A percentile compares a stretch with the other conserved stretches of the same genome.
phyloP scores from a whole-genome alignment of 2,797 vertebrate species.

The Pagetopsis macropterus region DNA sequence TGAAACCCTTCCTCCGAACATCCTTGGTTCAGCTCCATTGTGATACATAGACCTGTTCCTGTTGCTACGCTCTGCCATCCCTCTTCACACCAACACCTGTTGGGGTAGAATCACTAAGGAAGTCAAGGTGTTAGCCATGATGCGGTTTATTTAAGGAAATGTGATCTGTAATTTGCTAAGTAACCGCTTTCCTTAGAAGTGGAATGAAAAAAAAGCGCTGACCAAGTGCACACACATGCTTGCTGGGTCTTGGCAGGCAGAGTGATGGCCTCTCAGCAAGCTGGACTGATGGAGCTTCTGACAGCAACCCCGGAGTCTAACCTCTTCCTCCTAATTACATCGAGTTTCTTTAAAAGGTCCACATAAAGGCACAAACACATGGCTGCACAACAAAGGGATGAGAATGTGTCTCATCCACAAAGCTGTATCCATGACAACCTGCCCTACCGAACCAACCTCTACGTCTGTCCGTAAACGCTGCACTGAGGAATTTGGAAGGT shows the following conservation, averaged over 20 bases:
- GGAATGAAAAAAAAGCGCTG: slow-evolving; percentile 33
- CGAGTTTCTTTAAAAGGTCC: background rate
- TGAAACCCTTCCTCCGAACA: slow-evolving; percentile 13
- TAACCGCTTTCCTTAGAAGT: slow-evolving; percentile 45
- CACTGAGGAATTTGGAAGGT: background rate
- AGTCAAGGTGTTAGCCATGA: slow-evolving; percentile 60
- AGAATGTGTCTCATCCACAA: slow-evolving; percentile 33
- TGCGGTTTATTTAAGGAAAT: slow-evolving; percentile 48
- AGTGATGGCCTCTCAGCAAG: slow-evolving; percentile 28
- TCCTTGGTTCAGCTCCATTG: slow-evolving; percentile 45
- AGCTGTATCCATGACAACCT: slow-evolving; percentile 71
- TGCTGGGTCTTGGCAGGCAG: slow-evolving; percentile 22
- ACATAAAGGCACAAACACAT: slow-evolving; percentile 16
- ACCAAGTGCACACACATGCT: slow-evolving; percentile 24
- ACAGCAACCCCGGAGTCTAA: slow-evolving; percentile 8
- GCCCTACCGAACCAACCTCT: slow-evolving; percentile 36
- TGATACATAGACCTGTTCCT: slow-evolving; percentile 61
- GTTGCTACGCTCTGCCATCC: slow-evolving; percentile 55
- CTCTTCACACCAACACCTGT: slow-evolving; percentile 65
- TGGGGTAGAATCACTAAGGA: slow-evolving; percentile 51
- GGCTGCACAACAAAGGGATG: slow-evolving; percentile 41
- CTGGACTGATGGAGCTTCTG: slow-evolving; percentile 2
- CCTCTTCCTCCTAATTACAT: slow-evolving; percentile 35
- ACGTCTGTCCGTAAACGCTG: background rate
- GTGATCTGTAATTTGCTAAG: slow-evolving; percentile 57